Percentiles rank a stretch among this genome's conserved stretches.
phyloP scores from a whole-genome alignment of 2,797 vertebrate species.

The Pachyuromys duprasi region DNA sequence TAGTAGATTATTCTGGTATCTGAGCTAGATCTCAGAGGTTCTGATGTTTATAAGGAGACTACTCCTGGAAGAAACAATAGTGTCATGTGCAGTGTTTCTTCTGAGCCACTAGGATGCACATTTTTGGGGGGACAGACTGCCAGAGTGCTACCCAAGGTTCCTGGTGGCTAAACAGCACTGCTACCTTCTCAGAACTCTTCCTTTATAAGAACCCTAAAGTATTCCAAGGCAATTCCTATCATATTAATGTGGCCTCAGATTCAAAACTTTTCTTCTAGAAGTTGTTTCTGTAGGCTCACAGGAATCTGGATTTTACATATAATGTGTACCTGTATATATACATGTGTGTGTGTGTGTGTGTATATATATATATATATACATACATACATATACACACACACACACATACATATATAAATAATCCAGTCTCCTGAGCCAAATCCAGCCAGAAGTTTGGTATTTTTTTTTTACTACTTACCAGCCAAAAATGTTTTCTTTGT shows the following conservation, averaged over 20 bases:
- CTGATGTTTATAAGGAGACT: not conserved
- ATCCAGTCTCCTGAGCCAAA: not conserved
- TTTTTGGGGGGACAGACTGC: not conserved
- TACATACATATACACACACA: not conserved
- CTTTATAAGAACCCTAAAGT: not conserved
- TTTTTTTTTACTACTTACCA: not conserved
- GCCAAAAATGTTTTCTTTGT: conserved; percentile 18
- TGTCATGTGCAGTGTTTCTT: not conserved
- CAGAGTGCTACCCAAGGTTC: not conserved
- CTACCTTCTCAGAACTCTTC: conserved; percentile 8
- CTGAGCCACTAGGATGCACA: not conserved
- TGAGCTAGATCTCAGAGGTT: conserved; percentile 4
- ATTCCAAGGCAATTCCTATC: not conserved
- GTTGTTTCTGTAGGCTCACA: not conserved
- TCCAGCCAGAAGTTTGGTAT: conserved; percentile 9
- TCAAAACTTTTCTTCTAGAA: conserved; percentile 14
- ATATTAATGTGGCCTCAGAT: not conserved
- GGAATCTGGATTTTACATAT: not conserved
- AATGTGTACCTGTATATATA: not conserved
- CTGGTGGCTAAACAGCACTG: not conserved
- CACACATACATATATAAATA: not conserved
- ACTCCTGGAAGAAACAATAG: not conserved
- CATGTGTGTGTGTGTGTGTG: not conserved
- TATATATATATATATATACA: not conserved
- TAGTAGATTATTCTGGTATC: not conserved